Evolutionary conservation across 23 tunicate species (phyloP).

Genomic region (Halocynthia roretzi): DNA sequence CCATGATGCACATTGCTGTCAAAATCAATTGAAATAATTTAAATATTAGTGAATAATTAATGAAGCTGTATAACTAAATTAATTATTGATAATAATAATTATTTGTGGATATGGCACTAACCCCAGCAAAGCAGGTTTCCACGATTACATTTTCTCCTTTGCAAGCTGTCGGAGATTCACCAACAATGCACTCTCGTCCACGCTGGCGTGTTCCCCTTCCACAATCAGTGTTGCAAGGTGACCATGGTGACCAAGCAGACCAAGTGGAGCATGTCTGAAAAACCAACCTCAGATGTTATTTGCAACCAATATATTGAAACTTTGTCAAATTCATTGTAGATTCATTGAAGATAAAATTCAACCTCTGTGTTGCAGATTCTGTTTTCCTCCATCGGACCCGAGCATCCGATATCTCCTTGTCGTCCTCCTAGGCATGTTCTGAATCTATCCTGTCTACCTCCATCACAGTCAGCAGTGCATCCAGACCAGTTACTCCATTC

Average conservation of each 20-base stretch:
- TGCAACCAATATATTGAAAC: neutral
- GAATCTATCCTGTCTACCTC: slow-evolving; percentile 6
- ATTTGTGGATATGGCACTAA: neutral
- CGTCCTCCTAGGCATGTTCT: slow-evolving; percentile 10
- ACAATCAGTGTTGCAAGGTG: slow-evolving; percentile 37
- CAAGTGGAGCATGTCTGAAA: slow-evolving; percentile 61
- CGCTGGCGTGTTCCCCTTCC: slow-evolving; percentile 42
- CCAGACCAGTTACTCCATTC: slow-evolving; percentile 9
- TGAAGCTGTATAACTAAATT: neutral
- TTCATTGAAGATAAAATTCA: neutral
- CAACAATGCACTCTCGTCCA: slow-evolving; percentile 8
- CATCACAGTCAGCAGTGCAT: slow-evolving; percentile 24
- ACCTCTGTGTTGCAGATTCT: slow-evolving; percentile 18
- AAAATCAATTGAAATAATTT: no score
- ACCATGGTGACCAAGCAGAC: slow-evolving; percentile 38
- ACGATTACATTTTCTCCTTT: slow-evolving; percentile 1
- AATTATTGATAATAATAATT: no score
- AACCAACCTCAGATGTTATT: neutral
- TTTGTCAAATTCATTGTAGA: neutral
- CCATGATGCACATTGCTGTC: slow-evolving; percentile 24
- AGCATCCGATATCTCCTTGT: slow-evolving; percentile 10
- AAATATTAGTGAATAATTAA: neutral
- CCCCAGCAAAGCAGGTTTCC: slow-evolving; percentile 16
- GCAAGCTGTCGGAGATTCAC: neutral
- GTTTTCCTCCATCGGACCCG: neutral